These are phyloP conservation scores for Neolamprologus ventralis DNA, from an alignment of 2,113 vertebrate species.

Conservation along the genomic window DNA sequence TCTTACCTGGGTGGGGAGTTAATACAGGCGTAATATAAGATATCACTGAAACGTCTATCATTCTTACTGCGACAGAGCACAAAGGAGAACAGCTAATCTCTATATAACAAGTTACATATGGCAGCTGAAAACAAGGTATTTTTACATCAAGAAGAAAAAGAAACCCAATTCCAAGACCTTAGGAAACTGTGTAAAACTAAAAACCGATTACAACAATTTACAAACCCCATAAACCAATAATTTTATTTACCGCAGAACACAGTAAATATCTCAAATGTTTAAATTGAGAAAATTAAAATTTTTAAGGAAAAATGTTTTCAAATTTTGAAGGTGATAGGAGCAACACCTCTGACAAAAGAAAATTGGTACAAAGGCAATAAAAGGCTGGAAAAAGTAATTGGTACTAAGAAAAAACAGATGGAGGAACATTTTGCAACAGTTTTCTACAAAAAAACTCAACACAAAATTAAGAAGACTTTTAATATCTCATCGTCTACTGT, in stretches of 20 bases:
- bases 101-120: background rate
- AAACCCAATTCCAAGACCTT: background rate
- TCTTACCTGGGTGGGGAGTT: conserved; percentile 50
- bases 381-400: background rate
- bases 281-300: background rate
- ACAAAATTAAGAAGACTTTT: background rate
- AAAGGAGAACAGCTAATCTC: background rate
- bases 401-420: background rate
- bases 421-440: background rate
- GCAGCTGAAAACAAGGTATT: background rate
- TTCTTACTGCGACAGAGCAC: accelerated
- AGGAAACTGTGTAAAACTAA: background rate
- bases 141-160: background rate
- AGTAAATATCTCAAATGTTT: background rate
- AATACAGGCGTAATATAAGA: background rate
- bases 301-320: background rate
- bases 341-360: background rate
- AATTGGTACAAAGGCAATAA: background rate
- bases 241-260: background rate
- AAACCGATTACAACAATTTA: background rate
- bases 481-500: background rate
- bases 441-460: background rate
- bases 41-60: background rate
- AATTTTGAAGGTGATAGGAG: background rate
- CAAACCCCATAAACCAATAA: background rate